Base-by-base conservation (phyloP, 2,888 invertebrate species). In the Flexamia atlantica region DNA sequence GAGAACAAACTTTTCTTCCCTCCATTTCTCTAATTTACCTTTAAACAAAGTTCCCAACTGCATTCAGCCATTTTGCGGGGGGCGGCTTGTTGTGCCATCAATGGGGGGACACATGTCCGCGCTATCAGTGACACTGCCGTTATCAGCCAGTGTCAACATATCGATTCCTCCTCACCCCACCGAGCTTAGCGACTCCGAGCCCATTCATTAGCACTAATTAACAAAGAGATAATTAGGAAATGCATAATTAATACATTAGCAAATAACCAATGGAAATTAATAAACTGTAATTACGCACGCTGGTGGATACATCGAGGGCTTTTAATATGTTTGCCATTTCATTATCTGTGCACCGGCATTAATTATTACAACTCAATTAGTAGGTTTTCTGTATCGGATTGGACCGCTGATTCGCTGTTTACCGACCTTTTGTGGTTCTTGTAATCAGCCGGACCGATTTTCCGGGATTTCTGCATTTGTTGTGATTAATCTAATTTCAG, bases 191-290 rank as follows among this genome's bases (percentile, higher is more conserved):
- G n/a, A 28, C 70, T 23, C 36, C 23, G 72, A 42, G 50, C 25
- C 76, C 76, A 76, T 76, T 76, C 76, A 76, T 76, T 76, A 76
- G 50, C 76, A 76, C 76, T 76, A 76, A 76, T 76, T 76, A 76
- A 76, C 76, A 76, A 76, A 76, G 76, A 76, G 76, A 76, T 76
- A 76, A 76, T 76, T 76, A 76, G 76, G 76, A 76, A 76, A 76
- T 76, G 76, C 76, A 76, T 76, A 76, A 76, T 76, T 76, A 76
- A 76, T 76, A 76, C 76, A 76, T 76, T 76, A 76, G 76, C 76
- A 76, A 76, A 76, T 76, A 76, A 76, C 76, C 76, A 76, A 50
- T 76, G 76, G 76, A 76, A 76, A 76, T 76, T 76, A 76, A 76
- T 76, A 76, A 76, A 76, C 76, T 76, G 76, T 76, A 76, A 76